A percentile compares a stretch with the other conserved stretches of the same genome.
phyloP scores from a whole-genome alignment of 2,113 vertebrate genomes.

The Penelope pileata region DNA sequence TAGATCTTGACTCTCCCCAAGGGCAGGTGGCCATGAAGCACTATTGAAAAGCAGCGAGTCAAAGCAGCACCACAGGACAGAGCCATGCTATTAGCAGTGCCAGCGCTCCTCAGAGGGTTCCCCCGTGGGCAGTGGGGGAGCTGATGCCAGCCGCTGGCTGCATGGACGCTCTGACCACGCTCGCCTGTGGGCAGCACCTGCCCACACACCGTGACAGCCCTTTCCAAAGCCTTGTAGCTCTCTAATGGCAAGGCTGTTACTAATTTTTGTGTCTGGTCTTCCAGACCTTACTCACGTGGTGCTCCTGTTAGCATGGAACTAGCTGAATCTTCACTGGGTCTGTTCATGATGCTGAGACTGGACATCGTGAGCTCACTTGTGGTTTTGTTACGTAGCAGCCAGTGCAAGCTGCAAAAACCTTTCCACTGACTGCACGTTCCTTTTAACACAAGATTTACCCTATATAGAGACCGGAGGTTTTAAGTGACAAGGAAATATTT shows the following conservation, averaged over 20 bases:
- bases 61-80: background rate
- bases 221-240: background rate
- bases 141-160: background rate
- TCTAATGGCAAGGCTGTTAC: background rate
- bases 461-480: background rate
- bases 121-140: background rate
- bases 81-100: background rate
- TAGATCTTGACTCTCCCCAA: background rate
- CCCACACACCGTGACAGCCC: background rate
- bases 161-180: background rate
- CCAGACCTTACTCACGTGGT: background rate
- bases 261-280: background rate
- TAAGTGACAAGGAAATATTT: background rate
- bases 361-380: constrained; percentile 53
- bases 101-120: fast-evolving
- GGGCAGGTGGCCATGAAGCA: background rate
- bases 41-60: background rate
- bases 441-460: background rate
- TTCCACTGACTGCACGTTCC: background rate
- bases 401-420: constrained; percentile 69
- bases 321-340: constrained; percentile 45
- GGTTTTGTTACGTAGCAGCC: constrained; percentile 67
- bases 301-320: background rate
- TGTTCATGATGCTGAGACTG: constrained; percentile 26
- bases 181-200: fast-evolving